These are phyloP conservation scores for Epinephelus lanceolatus DNA, from an alignment of 2,113 vertebrate genomes.

Conservation along the genomic window DNA sequence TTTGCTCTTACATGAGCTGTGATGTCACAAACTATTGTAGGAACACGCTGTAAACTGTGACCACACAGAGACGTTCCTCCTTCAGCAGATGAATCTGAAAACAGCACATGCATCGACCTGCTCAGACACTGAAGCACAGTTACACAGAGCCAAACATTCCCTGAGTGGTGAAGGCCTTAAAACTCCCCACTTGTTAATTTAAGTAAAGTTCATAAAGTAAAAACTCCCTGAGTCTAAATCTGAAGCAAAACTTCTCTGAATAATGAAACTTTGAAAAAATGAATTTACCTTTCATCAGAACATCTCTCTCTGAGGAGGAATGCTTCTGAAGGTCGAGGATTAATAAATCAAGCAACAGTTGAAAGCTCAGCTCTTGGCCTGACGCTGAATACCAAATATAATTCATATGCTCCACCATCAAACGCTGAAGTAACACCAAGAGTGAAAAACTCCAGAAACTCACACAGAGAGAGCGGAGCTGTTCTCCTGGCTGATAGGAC, in stretches of 20 bases:
- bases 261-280: conserved; percentile 1
- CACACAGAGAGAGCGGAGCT: background rate
- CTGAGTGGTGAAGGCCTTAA: background rate
- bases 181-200: background rate
- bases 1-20: background rate
- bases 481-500: background rate
- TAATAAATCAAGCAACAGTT: conserved; percentile 5
- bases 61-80: too few species aligned
- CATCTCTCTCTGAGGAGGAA: background rate
- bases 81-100: background rate
- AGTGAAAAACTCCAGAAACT: background rate
- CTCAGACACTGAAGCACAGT: background rate
- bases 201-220: background rate
- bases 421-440: background rate
- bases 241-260: background rate
- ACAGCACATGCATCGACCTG: background rate
- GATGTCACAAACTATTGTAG: background rate
- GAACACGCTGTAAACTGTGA: background rate
- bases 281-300: conserved; percentile 18
- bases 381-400: background rate
- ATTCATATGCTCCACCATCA: background rate
- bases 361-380: background rate
- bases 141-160: background rate
- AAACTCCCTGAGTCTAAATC: background rate
- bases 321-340: background rate